Evolutionary conservation across 1,140 invertebrate genomes (phyloP), one percentile per base, ranked within the genome.

Genomic region (Drosophila sp.): DNA sequence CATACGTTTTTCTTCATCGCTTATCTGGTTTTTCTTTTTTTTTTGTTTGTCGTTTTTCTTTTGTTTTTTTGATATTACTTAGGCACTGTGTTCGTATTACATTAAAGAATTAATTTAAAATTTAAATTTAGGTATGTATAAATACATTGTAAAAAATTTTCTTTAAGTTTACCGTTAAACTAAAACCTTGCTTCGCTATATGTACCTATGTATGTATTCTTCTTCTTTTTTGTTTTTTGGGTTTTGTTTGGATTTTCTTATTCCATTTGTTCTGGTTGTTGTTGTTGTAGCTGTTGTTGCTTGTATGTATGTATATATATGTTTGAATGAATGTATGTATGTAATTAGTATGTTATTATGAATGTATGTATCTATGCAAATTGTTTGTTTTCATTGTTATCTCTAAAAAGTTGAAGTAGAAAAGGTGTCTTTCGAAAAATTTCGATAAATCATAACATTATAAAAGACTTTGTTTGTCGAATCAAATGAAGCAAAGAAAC

Each of bases 31-130:
- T 69, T 80, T 75, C 38, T 5, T 7, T 62, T 61, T 44, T 29
- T 70, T 73, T 38, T 60, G 33, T 58, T 35, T 65, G 76, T 65
- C 66, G 61, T 61, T 81, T 81, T 71, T 77, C 68, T 63, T 66
- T 80, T 80, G 80, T 77, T 76, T 72, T 84, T 86, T 91, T 91
- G 90, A 91, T 89, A 89, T 91, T 91, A 91, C 90, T 91, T 91
- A 91, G 90, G 90, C 90, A 91, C 90, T 91, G 90, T 91, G 90
- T 91, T 91, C 90, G 89, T 91, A 91, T 91, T 91, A 91, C 82
- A 91, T 90, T 91, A 91, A 91, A 90, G 81, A 90, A 85, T 90
- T 90, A 90, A 89, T 89, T 89, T 78, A 89, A 89, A 89, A 89
- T 89, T 84, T 89, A 84, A 89, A 89, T 89, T 89, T 89, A 89